Evolutionary conservation across 2,888 invertebrate species (phyloP), one percentile per base, ranked within the genome.

Genomic region (Andrena praecox): DNA sequence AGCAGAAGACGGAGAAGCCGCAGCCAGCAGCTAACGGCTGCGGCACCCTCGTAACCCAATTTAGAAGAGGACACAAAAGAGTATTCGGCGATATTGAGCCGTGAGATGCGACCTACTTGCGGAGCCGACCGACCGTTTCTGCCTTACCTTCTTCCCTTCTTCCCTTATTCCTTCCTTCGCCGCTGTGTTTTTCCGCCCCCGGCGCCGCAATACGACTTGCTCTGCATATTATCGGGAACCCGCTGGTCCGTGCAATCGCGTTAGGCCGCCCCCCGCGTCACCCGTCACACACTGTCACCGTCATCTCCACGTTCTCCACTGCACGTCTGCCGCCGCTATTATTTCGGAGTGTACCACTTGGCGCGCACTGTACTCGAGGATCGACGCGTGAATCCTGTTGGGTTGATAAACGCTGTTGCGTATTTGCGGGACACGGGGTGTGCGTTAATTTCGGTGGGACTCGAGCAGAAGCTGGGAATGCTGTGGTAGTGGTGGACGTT

Each of bases 51-150:
- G 90, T 91, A 92, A 93, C 91, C 92, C 91, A 91, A 92, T 92
- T 93, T 92, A 84, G 84, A 88, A 85, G 85, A 86, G 89, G 85
- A 88, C 85, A 91, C 87, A 89, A 91, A 91, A 90, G 92, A 90
- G 90, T 92, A 90, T 92, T 92, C 90, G 92, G 90, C 89, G 91
- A 92, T 92, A 92, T 92, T 89, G 93, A 92, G 91, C 92, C 87
- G 89, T 88, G 89, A 87, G 90, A 90, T 90, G 91, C 92, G 92
- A 93, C 92, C 93, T 92, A 93, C 90, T 92, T 93, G 88, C 85
- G 80, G 80, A 90, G 84, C 82, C 80, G 86, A 80, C 77, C 77
- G 59, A 31, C 52, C 52, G 42, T 70, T 82, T 77, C 71, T 74
- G 54, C 80, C 79, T 84, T 85, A 80, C 79, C 84, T 87, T 84